These are phyloP conservation scores for Drosophila pseudotalamancana DNA, from an alignment of 2,888 invertebrate species.

Conservation along the genomic window DNA sequence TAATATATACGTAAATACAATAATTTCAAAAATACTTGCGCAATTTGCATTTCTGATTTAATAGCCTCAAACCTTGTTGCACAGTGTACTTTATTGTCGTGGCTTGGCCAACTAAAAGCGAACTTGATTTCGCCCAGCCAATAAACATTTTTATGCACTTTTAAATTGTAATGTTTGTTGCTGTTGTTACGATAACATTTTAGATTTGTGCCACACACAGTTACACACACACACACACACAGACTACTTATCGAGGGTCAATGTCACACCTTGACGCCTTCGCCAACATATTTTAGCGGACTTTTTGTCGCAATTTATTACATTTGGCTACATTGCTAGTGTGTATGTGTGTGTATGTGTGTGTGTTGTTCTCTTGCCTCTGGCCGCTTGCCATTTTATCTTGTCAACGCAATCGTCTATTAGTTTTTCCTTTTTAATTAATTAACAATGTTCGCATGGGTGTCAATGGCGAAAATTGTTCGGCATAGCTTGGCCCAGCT, in stretches of 20 bases:
- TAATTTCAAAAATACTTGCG: neutral
- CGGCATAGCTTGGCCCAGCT: constrained; percentile 35
- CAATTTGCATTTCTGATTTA: too few relatives aligned
- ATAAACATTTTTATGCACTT: constrained; percentile 71
- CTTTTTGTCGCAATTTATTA: constrained; percentile 75
- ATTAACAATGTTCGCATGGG: constrained; percentile 74
- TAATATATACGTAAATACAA: neutral
- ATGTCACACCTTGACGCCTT: constrained; percentile 74
- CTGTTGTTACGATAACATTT: constrained; percentile 47
- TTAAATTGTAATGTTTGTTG: constrained; percentile 64
- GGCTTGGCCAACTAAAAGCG: constrained; percentile 52
- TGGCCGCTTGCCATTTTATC: constrained; percentile 59
- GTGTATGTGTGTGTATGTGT: constrained; percentile 22
- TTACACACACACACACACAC: constrained; percentile 19
- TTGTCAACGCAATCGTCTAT: constrained; percentile 74
- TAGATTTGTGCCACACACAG: constrained; percentile 64
- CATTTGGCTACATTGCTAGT: constrained; percentile 42
- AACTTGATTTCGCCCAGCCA: constrained; percentile 58
- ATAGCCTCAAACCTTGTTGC: constrained; percentile 19
- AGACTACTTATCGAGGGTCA: constrained; percentile 63
- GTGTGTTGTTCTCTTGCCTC: constrained; percentile 49
- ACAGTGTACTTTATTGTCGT: constrained; percentile 50
- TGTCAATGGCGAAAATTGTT: constrained; percentile 67
- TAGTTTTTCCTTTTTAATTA: constrained; percentile 73
- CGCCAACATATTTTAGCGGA: constrained; percentile 60